Base-by-base conservation (phyloP, 2,888 invertebrate genomes). In the Cataglyphis livida region DNA sequence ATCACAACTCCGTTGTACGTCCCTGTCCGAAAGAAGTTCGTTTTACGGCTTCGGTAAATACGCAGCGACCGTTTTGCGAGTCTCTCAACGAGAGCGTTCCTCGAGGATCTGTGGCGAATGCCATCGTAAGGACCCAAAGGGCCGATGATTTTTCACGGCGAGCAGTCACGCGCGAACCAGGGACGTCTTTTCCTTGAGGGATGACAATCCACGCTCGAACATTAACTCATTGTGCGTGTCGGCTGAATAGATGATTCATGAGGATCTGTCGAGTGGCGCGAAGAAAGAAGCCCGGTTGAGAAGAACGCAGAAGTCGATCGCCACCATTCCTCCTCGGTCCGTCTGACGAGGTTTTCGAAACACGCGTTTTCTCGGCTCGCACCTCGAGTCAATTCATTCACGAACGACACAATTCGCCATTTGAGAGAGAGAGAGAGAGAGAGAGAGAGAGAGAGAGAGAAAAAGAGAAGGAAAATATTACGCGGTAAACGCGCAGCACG, bases 181-280 rank as follows among this genome's bases (percentile, higher is more conserved):
- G 41, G 32, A 84, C 86, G 76, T 85, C 88, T n/a, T 88, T 90
- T 90, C 88, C 85, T 86, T 83, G 76, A 64, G 38, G 87, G 84
- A 88, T 87, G 90, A 90, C 88, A 87, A 87, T 88, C 85, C 86
- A 62, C 83, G 83, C 85, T 89, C 92, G 87, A 92, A 92, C 90
- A 91, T 91, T 89, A 90, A 88, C 89, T 89, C 91, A 92, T 92
- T 91, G 92, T 91, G 54, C 76, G 79, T 76, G 75, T 78, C 73
- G 57, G 41, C 81, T 88, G 89, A 91, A 92, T 90, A 87, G 90
- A 91, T 91, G 92, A 92, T 91, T 92, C 91, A 93, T 90, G 88
- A 83, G 83, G 84, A 82, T 54, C 65, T 18, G 83, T 88, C 83
- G 85, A 90, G 88, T 85, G 74, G 64, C 74, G 70, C 71, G 61